Percentiles rank a stretch among this genome's conserved stretches.
Conservation (phyloP, 2,113 vertebrate genomes). For the Brachionichthys hirsutus region DNA sequence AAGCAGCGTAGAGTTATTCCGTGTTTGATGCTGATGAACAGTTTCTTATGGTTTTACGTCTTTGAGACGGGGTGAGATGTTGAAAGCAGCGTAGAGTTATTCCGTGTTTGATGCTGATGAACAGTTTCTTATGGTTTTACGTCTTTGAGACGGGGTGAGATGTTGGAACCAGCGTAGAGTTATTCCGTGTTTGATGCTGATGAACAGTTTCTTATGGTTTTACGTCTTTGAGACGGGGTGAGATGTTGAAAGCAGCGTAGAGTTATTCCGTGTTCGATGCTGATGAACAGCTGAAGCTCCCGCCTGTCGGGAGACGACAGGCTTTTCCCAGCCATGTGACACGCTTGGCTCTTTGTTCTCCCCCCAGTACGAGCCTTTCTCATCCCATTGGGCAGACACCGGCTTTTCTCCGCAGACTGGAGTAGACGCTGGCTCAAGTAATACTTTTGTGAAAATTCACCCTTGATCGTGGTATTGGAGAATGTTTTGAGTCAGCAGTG, state of each 20-base stretch:
- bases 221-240: too few relatives aligned
- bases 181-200: background rate
- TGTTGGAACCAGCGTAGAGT: conserved; percentile 9
- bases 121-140: conserved; percentile 3
- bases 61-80: conserved; percentile 3
- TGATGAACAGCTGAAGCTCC: too few relatives aligned
- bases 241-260: too few relatives aligned
- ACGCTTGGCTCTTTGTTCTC: conserved; percentile 71
- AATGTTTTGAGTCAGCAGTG: conserved; percentile 73
- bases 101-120: background rate
- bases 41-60: too few relatives aligned
- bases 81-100: conserved; percentile 3
- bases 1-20: conserved; percentile 7
- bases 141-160: background rate
- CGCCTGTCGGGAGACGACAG: conserved; percentile 60
- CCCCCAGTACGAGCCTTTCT: conserved; percentile 47
- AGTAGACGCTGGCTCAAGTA: conserved; percentile 46
- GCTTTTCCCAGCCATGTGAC: conserved; percentile 57
- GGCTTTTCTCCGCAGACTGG: conserved; percentile 31
- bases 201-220: conserved; percentile 32
- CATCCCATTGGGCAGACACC: conserved; percentile 53
- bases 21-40: background rate
- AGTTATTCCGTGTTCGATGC: too few relatives aligned
- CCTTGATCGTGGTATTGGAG: conserved; percentile 46
- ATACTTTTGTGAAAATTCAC: conserved; percentile 56